Conservation (phyloP, 2,113 vertebrate species). For the Scomber japonicus region DNA sequence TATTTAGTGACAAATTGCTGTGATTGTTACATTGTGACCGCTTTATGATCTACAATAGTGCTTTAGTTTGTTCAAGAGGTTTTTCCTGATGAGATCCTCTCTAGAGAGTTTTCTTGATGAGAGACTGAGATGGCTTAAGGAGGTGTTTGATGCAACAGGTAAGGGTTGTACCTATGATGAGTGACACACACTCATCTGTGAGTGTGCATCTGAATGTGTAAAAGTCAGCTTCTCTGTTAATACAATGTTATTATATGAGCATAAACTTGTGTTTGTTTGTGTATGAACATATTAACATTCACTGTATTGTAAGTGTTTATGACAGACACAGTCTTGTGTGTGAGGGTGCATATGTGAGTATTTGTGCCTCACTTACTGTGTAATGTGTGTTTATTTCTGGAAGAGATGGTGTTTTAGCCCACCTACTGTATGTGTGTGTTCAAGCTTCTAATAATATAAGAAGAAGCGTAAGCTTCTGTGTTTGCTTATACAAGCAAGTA, state of each 20-base stretch:
- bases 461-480: constrained; percentile 20
- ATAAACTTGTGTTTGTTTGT: constrained; percentile 36
- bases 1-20: constrained; percentile 17
- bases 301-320: background rate
- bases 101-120: constrained; percentile 4
- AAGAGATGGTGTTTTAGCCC: constrained; percentile 33
- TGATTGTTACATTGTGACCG: constrained; percentile 15
- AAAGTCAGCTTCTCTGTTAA: background rate
- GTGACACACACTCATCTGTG: background rate
- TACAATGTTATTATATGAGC: background rate
- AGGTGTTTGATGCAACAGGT: constrained; percentile 34
- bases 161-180: constrained; percentile 19
- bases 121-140: constrained; percentile 35
- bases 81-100: constrained; percentile 21
- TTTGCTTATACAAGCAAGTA: constrained; percentile 9
- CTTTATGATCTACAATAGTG: constrained; percentile 26
- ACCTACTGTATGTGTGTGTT: constrained; percentile 28
- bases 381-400: constrained; percentile 39
- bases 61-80: constrained; percentile 49
- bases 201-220: background rate
- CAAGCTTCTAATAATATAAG: constrained; percentile 39
- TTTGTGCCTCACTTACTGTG: constrained; percentile 24
- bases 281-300: constrained; percentile 6
- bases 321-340: constrained; percentile 34
- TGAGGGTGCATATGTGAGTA: constrained; percentile 45